phyloP scores from a whole-genome alignment of 2,113 vertebrate species.

The Eonycteris spelaea region DNA sequence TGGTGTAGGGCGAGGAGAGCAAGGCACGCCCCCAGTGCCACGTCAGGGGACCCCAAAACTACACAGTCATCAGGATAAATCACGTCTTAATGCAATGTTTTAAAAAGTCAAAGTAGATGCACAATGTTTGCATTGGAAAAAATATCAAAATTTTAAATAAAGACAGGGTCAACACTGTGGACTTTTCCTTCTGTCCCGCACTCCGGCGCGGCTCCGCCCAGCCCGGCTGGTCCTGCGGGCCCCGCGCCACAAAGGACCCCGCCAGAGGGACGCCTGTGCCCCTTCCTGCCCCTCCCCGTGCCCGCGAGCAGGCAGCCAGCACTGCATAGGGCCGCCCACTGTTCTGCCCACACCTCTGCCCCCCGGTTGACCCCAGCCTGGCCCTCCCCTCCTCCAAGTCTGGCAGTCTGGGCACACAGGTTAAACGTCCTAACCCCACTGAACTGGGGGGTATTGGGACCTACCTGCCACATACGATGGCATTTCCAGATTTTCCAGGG shows the following conservation, averaged over 20 bases:
- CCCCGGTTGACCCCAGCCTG: too few relatives aligned
- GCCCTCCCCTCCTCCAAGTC: neutral
- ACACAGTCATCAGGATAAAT: too few relatives aligned
- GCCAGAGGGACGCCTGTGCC: accelerated
- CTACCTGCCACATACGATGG: accelerated
- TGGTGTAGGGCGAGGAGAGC: neutral
- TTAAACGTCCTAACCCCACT: neutral
- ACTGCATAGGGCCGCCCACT: accelerated
- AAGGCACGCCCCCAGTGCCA: neutral
- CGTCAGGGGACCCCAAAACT: neutral
- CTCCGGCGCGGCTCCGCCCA: too few relatives aligned
- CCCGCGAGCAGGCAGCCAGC: neutral
- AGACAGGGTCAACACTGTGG: accelerated
- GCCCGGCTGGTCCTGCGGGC: neutral
- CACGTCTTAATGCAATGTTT: neutral
- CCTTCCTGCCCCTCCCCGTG: accelerated
- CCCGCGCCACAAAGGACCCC: neutral
- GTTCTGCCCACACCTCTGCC: neutral
- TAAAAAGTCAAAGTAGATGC: neutral
- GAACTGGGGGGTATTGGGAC: neutral
- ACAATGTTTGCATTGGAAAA: neutral
- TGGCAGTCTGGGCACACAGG: accelerated
- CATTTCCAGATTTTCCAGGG: neutral
- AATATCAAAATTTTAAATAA: neutral
- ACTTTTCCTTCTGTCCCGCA: neutral